A percentile compares a stretch with the other conserved stretches of the same genome.
These are phyloP conservation scores for Rousettus madagascariensis DNA, from an alignment of 2,797 vertebrate species.

Conservation along the genomic window DNA sequence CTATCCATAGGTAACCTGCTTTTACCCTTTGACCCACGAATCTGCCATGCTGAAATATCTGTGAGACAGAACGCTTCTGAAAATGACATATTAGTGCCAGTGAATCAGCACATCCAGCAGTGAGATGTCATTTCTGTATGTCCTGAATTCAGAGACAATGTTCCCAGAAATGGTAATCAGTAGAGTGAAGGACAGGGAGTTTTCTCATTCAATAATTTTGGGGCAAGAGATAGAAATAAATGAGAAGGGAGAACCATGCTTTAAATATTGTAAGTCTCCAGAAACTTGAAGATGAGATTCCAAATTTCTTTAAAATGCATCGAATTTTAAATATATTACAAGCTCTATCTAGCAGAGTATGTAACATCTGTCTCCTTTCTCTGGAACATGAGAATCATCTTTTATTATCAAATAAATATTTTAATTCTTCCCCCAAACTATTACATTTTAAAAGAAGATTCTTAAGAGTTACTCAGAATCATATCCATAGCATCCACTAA, in stretches of 20 bases:
- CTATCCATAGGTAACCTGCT: constrained; percentile 72
- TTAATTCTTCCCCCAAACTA: not conserved
- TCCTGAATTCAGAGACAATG: not conserved
- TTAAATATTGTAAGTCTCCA: not conserved
- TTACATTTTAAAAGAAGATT: not conserved
- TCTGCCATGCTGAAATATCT: constrained; percentile 66
- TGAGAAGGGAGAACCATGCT: not conserved
- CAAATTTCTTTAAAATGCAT: not conserved
- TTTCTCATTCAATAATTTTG: constrained; percentile 40
- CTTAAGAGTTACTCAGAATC: not conserved
- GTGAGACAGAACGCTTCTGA: constrained; percentile 54
- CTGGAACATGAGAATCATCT: not conserved
- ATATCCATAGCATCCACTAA: not conserved
- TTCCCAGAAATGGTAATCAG: constrained; percentile 20
- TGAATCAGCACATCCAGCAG: constrained; percentile 34
- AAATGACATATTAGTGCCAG: constrained; percentile 58
- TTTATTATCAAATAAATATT: not conserved
- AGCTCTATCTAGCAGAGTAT: not conserved
- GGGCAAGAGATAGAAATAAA: not conserved
- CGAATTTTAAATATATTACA: not conserved
- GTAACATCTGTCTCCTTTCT: not conserved
- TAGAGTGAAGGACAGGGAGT: not conserved
- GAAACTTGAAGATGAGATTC: not conserved
- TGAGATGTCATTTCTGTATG: constrained; percentile 60
- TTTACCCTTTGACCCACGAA: constrained; percentile 64